These are phyloP conservation scores for Choloepus didactylus DNA, from an alignment of 2,797 vertebrate species.

Conservation along the genomic window DNA sequence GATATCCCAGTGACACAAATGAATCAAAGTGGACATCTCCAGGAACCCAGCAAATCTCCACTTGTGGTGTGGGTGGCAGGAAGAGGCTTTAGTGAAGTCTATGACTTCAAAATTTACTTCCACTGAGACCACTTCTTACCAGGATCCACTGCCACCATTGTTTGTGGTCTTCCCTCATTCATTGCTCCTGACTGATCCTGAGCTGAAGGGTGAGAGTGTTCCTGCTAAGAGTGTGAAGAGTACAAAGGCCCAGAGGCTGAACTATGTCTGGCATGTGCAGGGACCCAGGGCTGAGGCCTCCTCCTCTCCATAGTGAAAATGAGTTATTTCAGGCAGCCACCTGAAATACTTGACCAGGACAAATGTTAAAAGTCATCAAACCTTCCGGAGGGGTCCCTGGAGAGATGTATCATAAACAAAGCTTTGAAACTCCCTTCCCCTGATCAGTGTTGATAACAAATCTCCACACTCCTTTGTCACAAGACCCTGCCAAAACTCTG, in stretches of 20 bases:
- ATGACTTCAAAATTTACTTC: background rate
- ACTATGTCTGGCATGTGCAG: background rate
- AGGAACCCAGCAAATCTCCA: background rate
- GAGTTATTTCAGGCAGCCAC: too few species aligned
- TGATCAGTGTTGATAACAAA: too few species aligned
- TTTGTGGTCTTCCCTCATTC: background rate
- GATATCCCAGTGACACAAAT: background rate
- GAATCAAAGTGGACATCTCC: background rate
- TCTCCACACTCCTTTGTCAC: too few species aligned
- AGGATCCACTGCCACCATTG: background rate
- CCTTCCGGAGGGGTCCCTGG: too few species aligned
- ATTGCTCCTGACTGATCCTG: background rate
- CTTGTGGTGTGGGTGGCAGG: too few species aligned
- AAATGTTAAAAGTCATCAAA: too few species aligned
- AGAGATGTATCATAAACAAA: too few species aligned
- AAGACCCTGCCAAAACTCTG: too few species aligned
- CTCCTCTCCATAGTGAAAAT: too few species aligned
- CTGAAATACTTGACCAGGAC: too few species aligned
- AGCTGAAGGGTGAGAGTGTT: background rate
- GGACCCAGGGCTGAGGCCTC: too few species aligned
- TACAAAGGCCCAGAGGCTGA: background rate
- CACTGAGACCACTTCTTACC: background rate
- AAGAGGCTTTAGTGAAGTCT: background rate
- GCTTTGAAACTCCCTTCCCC: too few species aligned
- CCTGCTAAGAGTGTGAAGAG: background rate